Base-by-base conservation (phyloP, 2,888 invertebrate genomes). In the Scaptomyza polygonia region DNA sequence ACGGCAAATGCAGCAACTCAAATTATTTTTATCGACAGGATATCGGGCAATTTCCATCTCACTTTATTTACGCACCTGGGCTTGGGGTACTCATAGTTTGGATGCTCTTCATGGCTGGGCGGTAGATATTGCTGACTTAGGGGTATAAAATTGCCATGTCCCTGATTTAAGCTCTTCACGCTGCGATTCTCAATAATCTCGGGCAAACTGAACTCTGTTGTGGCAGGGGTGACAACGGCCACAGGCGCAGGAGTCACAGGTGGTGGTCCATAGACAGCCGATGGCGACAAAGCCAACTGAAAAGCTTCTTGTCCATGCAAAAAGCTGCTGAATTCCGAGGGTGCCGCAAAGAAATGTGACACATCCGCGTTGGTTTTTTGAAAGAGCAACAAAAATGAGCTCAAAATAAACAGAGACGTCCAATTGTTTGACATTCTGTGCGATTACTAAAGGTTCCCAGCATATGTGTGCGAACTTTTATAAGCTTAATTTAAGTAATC, bases 111-210 rank as follows among this genome's bases (percentile, higher is more conserved):
- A 0, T 65, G 11, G 5, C 54, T 62, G 4, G 90, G 86, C 2
- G 91, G 86, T 14, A 91, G 29, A 67, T 91, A 91, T 8, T 85
- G 81, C 14, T 88, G 84, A 3, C 71, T 77, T 0, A 91, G 49
- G 0, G 91, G 91, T 72, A 91, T 91, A 56, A 91, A 89, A 40
- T 80, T 82, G 12, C 70, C 79, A 34, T 79, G 81, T 7, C 73
- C 73, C 32, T 75, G 77, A 5, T 68, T 67, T 6, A 54, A 56
- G 11, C 56, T 57, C 65, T 70, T 86, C 0, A 83, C 56, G 49
- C 76, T 83, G 11, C 90, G 90, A 76, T 91, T 91, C 44, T 90
- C 88, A 8, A 91, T 80, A 1, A 91, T 82, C 62, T 91, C 91
- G 0, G 91, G 91, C 25, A 91, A 57, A 3, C 62, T 69, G n/a